Percentiles rank a stretch among this genome's conserved stretches.
phyloP scores from a whole-genome alignment of 2,113 vertebrate genomes.

The Tapirus terrestris region DNA sequence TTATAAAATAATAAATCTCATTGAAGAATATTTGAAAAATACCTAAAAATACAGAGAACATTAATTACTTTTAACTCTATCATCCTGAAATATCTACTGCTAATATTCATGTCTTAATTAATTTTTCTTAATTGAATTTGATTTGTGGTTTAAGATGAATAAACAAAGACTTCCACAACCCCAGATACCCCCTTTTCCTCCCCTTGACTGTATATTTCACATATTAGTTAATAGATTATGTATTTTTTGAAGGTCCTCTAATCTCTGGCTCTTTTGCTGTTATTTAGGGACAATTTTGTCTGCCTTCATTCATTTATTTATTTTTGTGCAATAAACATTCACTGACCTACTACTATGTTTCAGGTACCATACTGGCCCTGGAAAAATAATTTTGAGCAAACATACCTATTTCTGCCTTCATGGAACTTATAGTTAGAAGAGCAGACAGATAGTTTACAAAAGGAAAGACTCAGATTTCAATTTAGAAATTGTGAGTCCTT shows the following conservation, averaged over 20 bases:
- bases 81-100: background rate
- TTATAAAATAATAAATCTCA: background rate
- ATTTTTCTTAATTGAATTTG: background rate
- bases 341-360: background rate
- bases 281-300: background rate
- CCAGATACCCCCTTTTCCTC: rapidly evolving
- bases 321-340: background rate
- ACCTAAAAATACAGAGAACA: background rate
- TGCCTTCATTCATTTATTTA: background rate
- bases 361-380: background rate
- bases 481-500: background rate
- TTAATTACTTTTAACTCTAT: background rate
- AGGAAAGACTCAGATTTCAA: background rate
- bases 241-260: background rate
- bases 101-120: background rate
- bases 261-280: background rate
- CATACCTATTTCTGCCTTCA: background rate
- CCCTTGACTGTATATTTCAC: background rate
- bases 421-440: background rate
- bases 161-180: background rate
- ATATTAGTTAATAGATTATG: background rate
- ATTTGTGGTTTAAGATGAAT: background rate
- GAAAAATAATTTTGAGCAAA: background rate
- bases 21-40: background rate
- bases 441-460: background rate